Evolutionary conservation across 2,888 invertebrate genomes (phyloP), one percentile per base, ranked within the genome.

Genomic region (Arrhopalites spinosus): DNA sequence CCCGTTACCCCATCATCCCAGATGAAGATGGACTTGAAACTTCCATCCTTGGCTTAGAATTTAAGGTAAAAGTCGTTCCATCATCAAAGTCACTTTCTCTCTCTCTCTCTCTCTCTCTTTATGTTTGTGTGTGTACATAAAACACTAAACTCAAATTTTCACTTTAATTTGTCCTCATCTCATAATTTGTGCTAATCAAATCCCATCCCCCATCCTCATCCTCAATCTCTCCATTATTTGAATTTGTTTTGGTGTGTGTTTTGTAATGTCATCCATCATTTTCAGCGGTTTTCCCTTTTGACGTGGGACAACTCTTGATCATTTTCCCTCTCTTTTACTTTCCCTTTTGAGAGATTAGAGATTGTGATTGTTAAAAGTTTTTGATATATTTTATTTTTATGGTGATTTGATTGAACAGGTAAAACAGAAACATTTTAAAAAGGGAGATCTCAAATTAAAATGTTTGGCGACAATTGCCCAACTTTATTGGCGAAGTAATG

Each of bases 401-500:
- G 20, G 27, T 5, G 7, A 20, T 53, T 53, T 23, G n/a, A 5
- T 59, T 13, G 11, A 20, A 13, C 64, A 81, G 81, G 93, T 93
- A 83, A 90, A 90, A 84, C 89, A 89, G 83, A 91, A 91, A 86
- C 93, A 94, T 87, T 94, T 94, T 88, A 90, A 80, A 47, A 90
- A 85, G 89, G 90, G 93, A 84, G 93, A 93, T 87, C 89, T 95
- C 88, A 94, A 94, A 87, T 88, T 94, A 84, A 94, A 93, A 89
- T 95, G 94, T 87, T 89, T 93, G 85, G 94, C 94, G 77, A 93
- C 92, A 83, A 94, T 94, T 86, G 93, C 92, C 75, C 92, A 92
- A 50, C 91, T 94, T 63, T 94, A 94, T 86, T 92, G 92, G 91
- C 89, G 92, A 15, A 93, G 92, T 85, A 94, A 94, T 86, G 94